Conservation (phyloP, 1,140 invertebrate genomes). For the Colletes latitarsis region DNA sequence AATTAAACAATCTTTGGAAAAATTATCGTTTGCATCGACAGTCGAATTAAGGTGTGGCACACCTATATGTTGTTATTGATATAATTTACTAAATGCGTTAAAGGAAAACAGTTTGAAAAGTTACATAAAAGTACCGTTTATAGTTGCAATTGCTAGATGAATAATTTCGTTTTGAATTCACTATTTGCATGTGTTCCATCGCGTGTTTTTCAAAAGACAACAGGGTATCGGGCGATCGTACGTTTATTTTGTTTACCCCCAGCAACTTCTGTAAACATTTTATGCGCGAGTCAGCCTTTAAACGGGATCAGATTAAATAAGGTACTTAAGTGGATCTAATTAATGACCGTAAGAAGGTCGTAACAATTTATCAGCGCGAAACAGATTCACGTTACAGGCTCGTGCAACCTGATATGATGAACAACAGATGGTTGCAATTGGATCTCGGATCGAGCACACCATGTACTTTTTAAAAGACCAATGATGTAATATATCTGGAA, state of each 20-base stretch:
- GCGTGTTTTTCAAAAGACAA: neutral
- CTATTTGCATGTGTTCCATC: neutral
- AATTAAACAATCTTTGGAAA: too few species aligned
- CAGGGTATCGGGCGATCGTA: too few species aligned
- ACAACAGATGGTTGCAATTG: slow-evolving; percentile 49
- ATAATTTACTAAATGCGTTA: too few species aligned
- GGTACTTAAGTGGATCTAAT: slow-evolving; percentile 44
- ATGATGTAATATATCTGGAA: slow-evolving; percentile 9
- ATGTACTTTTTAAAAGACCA: slow-evolving; percentile 4
- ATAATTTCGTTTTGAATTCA: neutral
- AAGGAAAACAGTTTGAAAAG: too few species aligned
- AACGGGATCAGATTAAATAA: slow-evolving; percentile 45
- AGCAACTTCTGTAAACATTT: neutral
- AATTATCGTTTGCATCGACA: too few species aligned
- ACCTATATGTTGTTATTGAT: too few species aligned
- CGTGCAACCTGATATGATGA: slow-evolving; percentile 41
- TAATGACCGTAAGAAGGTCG: slow-evolving; percentile 49
- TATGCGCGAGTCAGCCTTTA: neutral
- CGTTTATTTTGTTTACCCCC: too few species aligned
- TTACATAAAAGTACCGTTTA: too few species aligned
- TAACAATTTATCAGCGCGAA: slow-evolving; percentile 46
- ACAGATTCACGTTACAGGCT: slow-evolving; percentile 36
- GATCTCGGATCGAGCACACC: slow-evolving; percentile 32
- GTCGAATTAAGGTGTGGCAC: too few species aligned
- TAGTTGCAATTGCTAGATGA: too few species aligned